These are phyloP conservation scores for Rhingia campestris DNA, from an alignment of 2,888 invertebrate genomes.

Conservation along the genomic window DNA sequence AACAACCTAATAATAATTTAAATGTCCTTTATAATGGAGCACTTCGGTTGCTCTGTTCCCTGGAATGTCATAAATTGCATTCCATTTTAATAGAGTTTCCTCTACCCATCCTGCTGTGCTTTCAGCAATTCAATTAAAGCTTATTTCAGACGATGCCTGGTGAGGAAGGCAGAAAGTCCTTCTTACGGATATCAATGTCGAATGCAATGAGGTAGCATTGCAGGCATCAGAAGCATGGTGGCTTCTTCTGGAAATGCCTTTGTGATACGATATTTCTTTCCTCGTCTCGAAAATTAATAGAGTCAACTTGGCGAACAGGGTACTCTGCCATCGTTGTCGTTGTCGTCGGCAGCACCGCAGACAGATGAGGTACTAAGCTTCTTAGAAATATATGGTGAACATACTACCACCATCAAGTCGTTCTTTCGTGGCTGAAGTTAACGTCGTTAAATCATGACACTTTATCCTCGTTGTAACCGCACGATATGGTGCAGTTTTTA, in stretches of 20 bases:
- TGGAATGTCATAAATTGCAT: constrained; percentile 71
- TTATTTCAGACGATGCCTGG: constrained; percentile 16
- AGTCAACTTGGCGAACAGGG: constrained; percentile 27
- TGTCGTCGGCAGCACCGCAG: constrained; percentile 1
- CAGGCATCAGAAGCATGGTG: constrained; percentile 8
- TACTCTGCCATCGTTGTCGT: constrained; percentile 6
- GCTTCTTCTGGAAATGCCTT: constrained; percentile 31
- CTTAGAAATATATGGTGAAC: constrained; percentile 51
- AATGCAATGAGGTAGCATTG: constrained; percentile 38
- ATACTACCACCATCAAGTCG: constrained; percentile 4
- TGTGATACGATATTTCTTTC: constrained; percentile 45
- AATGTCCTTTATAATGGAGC: constrained; percentile 61
- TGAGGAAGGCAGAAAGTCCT: constrained; percentile 26
- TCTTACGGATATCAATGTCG: constrained; percentile 58
- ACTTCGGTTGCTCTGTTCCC: constrained; percentile 32
- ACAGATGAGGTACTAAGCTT: constrained; percentile 58
- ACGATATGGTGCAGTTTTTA: background rate
- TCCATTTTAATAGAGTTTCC: constrained; percentile 69
- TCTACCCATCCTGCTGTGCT: constrained; percentile 48
- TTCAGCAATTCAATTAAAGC: constrained; percentile 70
- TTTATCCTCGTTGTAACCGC: constrained; percentile 43
- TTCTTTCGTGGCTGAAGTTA: constrained; percentile 44
- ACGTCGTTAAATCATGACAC: constrained; percentile 65
- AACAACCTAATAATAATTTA: constrained; percentile 67
- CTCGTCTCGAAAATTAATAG: constrained; percentile 55